These are phyloP conservation scores for Ctenomys sociabilis DNA, from an alignment of 2,113 vertebrate genomes.

Conservation along the genomic window DNA sequence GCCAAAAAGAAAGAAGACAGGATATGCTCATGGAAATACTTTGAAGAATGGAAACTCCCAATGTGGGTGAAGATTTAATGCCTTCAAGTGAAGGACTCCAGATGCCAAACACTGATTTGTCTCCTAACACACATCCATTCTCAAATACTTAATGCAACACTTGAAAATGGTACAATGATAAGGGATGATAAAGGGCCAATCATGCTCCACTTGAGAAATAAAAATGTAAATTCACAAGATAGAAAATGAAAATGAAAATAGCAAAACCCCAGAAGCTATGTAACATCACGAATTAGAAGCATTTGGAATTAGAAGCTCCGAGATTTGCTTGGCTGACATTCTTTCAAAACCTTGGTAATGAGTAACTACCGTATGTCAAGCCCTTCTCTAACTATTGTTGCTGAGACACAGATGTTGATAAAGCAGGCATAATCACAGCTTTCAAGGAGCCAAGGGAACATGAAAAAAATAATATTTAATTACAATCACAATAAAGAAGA, in stretches of 20 bases:
- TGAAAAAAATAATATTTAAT: conserved; percentile 21
- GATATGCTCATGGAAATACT: background rate
- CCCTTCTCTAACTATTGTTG: background rate
- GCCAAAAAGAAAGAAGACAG: background rate
- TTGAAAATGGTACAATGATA: no score
- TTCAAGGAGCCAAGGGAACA: background rate
- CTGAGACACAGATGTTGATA: background rate
- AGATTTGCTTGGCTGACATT: background rate
- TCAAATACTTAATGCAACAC: background rate
- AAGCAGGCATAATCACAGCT: background rate
- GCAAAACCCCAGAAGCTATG: background rate
- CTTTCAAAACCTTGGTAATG: background rate
- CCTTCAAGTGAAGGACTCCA: background rate
- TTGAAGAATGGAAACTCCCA: background rate
- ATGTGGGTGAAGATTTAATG: background rate
- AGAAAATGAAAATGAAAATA: background rate
- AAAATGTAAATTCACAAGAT: conserved; percentile 12
- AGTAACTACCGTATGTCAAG: background rate
- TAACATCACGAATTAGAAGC: background rate
- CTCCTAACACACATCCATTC: background rate
- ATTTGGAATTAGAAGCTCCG: background rate
- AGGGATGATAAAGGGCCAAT: background rate
- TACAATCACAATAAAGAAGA: conserved; percentile 2
- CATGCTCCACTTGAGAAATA: background rate
- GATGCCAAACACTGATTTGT: background rate